Evolutionary conservation across 2,888 invertebrate species (phyloP).

Genomic region (Acanthosepion pharaonis): DNA sequence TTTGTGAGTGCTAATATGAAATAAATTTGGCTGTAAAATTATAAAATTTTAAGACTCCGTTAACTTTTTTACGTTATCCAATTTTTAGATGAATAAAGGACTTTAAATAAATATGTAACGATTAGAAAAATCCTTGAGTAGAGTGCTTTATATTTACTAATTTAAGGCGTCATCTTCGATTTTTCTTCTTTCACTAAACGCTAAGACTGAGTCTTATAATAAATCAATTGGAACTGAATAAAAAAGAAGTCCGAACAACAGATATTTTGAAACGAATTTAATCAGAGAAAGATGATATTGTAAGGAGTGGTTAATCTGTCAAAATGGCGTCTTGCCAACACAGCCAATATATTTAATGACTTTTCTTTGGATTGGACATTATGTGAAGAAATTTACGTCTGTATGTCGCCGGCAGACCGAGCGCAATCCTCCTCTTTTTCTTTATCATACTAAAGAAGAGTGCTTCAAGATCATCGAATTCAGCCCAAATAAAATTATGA

Average conservation of each 20-base stretch:
- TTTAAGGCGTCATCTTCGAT: no score
- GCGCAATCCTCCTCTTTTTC: neutral
- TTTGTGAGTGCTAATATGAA: no score
- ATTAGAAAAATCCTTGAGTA: no score
- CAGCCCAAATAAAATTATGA: neutral
- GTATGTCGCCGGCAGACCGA: neutral
- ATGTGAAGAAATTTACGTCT: slow-evolving; percentile 8
- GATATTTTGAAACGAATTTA: neutral
- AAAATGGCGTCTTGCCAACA: neutral
- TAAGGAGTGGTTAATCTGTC: neutral
- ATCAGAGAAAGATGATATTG: neutral
- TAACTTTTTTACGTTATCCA: no score
- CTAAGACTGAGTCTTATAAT: no score
- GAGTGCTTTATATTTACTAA: no score
- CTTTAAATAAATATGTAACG: no score
- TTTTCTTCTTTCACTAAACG: no score
- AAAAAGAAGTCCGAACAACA: neutral
- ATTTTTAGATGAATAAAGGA: no score
- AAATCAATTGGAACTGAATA: no score
- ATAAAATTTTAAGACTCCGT: no score
- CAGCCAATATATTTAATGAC: neutral
- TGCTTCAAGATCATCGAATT: neutral
- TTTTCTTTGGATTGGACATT: neutral
- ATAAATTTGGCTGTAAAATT: no score
- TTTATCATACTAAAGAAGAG: neutral